These are phyloP conservation scores for Labia minor DNA, from an alignment of 2,888 invertebrate genomes.

Conservation along the genomic window DNA sequence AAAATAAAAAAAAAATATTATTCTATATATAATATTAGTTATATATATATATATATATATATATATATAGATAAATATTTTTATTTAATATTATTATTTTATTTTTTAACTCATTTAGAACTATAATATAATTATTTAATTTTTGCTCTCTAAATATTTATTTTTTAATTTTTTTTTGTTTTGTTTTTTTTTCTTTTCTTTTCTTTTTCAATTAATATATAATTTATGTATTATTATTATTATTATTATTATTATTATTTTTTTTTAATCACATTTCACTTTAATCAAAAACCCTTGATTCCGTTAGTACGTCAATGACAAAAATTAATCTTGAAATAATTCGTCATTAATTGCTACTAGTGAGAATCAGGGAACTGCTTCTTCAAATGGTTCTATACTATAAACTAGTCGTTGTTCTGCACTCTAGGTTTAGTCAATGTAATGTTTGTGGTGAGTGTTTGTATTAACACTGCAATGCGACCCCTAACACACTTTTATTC, in stretches of 20 bases:
- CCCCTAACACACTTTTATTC: not conserved
- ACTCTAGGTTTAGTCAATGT: slow-evolving; percentile 5
- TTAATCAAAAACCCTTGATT: not conserved
- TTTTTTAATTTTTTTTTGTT: not conserved
- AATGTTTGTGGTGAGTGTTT: slow-evolving; percentile 5
- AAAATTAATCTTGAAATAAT: not conserved
- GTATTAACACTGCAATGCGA: slow-evolving; percentile 9
- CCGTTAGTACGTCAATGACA: not conserved
- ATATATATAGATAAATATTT: too few species aligned
- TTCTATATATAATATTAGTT: too few species aligned
- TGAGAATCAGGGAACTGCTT: not conserved
- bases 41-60: too few species aligned
- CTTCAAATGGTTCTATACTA: slow-evolving; percentile 6
- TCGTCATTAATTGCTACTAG: not conserved
- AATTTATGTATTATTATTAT: not conserved
- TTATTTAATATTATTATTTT: not conserved
- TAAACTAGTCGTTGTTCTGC: slow-evolving; percentile 3
- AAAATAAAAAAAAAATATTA: too few species aligned
- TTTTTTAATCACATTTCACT: not conserved
- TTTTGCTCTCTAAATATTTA: not conserved
- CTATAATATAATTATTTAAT: not conserved
- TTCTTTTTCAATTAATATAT: not conserved
- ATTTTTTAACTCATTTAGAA: slow-evolving; percentile 7
- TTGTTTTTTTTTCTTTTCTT: not conserved
- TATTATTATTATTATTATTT: too few species aligned